These are phyloP conservation scores for Zaprionus obscuricornis DNA, from an alignment of 2,888 invertebrate genomes.

Conservation along the genomic window DNA sequence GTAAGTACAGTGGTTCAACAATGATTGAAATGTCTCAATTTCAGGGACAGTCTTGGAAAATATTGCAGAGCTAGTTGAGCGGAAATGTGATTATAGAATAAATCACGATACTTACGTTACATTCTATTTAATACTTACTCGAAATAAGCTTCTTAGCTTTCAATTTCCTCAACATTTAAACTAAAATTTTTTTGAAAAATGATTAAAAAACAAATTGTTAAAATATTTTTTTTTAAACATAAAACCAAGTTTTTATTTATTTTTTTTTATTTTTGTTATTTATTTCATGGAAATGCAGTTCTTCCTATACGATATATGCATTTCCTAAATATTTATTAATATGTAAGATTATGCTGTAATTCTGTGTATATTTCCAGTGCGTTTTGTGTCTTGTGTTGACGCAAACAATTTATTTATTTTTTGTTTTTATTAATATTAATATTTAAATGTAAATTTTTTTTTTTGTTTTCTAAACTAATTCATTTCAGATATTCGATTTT, in stretches of 20 bases:
- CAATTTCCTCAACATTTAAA: not conserved
- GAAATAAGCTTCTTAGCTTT: no score
- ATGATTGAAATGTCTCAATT: no score
- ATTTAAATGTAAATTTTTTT: no score
- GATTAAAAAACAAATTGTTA: no score
- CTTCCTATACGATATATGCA: constrained; percentile 38
- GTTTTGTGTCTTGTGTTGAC: not conserved
- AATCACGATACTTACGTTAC: no score
- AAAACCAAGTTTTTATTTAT: no score
- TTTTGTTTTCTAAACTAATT: no score
- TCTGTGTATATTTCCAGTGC: constrained; percentile 34
- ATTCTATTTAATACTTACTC: no score
- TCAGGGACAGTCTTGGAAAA: no score
- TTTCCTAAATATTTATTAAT: constrained; percentile 45
- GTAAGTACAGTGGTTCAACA: no score
- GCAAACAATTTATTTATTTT: constrained; percentile 19
- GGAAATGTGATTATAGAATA: not conserved
- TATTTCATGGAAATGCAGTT: constrained; percentile 54
- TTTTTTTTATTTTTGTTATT: constrained; percentile 39
- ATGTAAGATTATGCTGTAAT: constrained; percentile 58
- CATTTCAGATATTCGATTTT: no score
- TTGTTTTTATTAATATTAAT: not conserved
- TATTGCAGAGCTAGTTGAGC: not conserved
- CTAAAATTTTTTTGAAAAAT: not conserved
- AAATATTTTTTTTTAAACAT: no score